phyloP scores from a whole-genome alignment of 53 echinoderm and acorn worm species.

The Echinarachnius parma region DNA sequence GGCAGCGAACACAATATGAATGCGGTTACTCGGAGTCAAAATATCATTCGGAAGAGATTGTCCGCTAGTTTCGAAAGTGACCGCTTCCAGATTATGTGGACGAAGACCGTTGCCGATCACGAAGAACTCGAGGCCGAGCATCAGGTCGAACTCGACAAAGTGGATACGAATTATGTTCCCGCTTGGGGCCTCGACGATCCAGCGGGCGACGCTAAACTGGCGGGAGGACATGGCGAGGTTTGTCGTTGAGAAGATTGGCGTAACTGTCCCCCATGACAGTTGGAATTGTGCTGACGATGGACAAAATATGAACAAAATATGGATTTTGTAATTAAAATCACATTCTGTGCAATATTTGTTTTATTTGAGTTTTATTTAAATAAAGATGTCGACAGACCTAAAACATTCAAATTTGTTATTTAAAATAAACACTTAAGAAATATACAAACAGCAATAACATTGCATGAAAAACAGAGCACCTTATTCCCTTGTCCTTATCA shows the following conservation, averaged over 20 bases:
- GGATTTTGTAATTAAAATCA: not conserved
- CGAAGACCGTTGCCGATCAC: not conserved
- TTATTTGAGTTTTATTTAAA: too few relatives aligned
- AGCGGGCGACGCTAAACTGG: not conserved
- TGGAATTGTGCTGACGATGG: not conserved
- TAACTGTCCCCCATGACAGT: not conserved
- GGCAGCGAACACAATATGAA: conserved; percentile 1
- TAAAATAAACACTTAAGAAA: too few relatives aligned
- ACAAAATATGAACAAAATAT: not conserved
- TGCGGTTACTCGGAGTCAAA: not conserved
- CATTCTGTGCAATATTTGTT: too few relatives aligned
- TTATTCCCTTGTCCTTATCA: too few relatives aligned
- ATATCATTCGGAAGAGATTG: not conserved
- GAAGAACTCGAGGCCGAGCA: not conserved
- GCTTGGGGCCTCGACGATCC: conserved; percentile 1
- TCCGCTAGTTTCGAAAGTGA: not conserved
- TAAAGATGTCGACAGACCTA: too few relatives aligned
- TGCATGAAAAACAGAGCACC: too few relatives aligned
- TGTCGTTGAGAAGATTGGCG: not conserved
- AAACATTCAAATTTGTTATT: too few relatives aligned
- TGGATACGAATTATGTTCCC: not conserved
- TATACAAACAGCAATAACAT: too few relatives aligned
- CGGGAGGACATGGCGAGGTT: not conserved
- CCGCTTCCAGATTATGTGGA: not conserved
- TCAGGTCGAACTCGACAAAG: not conserved